Evolutionary conservation across 2,888 invertebrate genomes (phyloP).

Genomic region (Eilema griseolum): DNA sequence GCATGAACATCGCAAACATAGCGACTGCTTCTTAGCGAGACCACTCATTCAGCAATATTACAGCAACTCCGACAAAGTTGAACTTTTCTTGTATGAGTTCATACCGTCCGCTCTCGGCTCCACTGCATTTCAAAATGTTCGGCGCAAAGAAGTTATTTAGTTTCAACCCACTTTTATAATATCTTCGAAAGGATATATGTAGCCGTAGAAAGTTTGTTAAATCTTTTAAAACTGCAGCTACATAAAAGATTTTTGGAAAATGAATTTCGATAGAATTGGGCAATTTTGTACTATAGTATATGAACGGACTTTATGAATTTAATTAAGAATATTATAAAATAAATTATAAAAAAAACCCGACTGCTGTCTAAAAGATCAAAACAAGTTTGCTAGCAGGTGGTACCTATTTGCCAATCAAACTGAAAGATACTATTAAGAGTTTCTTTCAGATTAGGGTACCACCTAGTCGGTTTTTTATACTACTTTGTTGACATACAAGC

Average conservation of each 20-base stretch:
- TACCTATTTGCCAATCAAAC: too few relatives aligned
- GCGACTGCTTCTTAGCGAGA: too few relatives aligned
- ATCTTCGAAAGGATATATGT: not conserved
- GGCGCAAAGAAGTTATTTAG: constrained; percentile 40
- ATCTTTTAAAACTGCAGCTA: not conserved
- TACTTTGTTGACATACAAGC: too few relatives aligned
- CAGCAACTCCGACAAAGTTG: constrained; percentile 12
- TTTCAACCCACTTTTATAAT: constrained; percentile 27
- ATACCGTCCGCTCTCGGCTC: constrained; percentile 32
- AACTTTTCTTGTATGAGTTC: constrained; percentile 41
- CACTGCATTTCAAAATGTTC: constrained; percentile 29
- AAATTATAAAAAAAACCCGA: too few relatives aligned
- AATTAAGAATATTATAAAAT: too few relatives aligned
- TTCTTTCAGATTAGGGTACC: too few relatives aligned
- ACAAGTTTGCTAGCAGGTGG: too few relatives aligned
- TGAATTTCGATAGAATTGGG: not conserved
- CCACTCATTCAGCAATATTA: constrained; percentile 10
- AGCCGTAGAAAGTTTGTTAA: not conserved
- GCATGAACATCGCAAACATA: not conserved
- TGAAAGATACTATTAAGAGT: too few relatives aligned
- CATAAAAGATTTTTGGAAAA: not conserved
- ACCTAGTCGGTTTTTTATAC: too few relatives aligned
- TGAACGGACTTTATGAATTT: too few relatives aligned
- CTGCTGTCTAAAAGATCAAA: too few relatives aligned
- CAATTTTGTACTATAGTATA: too few relatives aligned